These are phyloP conservation scores for Agonopterix arenella DNA, from an alignment of 2,888 invertebrate species.

Conservation along the genomic window DNA sequence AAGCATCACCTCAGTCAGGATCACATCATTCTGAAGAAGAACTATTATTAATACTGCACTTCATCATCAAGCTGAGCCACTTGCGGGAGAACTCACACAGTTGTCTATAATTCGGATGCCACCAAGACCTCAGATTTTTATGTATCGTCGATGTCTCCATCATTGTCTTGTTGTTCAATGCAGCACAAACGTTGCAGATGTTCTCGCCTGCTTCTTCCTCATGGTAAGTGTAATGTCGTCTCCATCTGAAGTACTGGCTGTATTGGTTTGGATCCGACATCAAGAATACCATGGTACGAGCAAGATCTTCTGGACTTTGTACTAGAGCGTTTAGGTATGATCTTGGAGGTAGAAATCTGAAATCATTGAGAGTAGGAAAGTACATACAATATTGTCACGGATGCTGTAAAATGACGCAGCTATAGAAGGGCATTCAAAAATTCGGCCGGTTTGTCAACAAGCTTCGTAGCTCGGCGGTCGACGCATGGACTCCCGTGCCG, in stretches of 20 bases:
- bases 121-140: slow-evolving; percentile 47
- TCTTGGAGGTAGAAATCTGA: slow-evolving; percentile 59
- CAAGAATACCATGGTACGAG: slow-evolving; percentile 32
- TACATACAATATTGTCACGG: too few species aligned
- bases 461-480: too few species aligned
- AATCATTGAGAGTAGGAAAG: neutral
- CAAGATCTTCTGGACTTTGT: slow-evolving; percentile 27
- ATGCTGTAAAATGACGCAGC: too few species aligned
- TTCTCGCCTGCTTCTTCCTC: slow-evolving; percentile 30
- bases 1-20: too few species aligned
- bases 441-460: too few species aligned
- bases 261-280: slow-evolving; percentile 36
- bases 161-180: slow-evolving; percentile 32
- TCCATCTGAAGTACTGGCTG: slow-evolving; percentile 45
- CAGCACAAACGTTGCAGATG: slow-evolving; percentile 46
- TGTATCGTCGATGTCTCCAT: slow-evolving; percentile 27
- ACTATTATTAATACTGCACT: too few species aligned
- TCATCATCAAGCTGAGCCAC: too few species aligned
- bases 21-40: too few species aligned
- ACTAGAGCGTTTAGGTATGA: slow-evolving; percentile 47
- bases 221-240: slow-evolving; percentile 32
- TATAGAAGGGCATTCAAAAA: too few species aligned
- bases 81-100: slow-evolving; percentile 1
- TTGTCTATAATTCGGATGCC: slow-evolving; percentile 34
- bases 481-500: too few species aligned